Base-by-base conservation (phyloP, 1,140 invertebrate genomes). In the Stenopsyche tienmushanensis region DNA sequence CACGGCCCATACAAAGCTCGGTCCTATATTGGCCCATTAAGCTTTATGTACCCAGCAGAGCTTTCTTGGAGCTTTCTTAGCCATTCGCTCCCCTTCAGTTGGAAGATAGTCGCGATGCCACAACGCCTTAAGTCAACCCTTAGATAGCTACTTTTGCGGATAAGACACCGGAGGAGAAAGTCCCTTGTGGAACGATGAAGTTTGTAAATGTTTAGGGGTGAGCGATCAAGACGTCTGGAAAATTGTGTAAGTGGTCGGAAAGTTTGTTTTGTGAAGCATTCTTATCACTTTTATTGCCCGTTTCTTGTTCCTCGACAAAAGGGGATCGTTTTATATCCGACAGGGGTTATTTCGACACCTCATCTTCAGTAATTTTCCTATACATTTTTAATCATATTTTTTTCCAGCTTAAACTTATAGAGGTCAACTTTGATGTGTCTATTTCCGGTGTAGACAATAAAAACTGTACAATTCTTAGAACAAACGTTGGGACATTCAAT, bases 171-270 rank as follows among this genome's bases (percentile, higher is more conserved):
- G 20, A 7, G 34, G 26, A 1, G 20, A 39, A 60, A 26, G 25
- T 21, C 39, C 18, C 15, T 41, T 23, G 20, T 15, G 5, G 20
- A 42, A 42, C 24, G 24, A 3, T 13, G 41, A 44, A 17, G 45
- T 24, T 45, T 1, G n/a, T n/a, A 34, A 34, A 21, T 50, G 21
- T 64, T 60, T 64, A 52, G 53, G 39, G 45, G 45, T 21, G 42
- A 47, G 21, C 62, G 47, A 69, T 69, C 34, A 65, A 69, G 62
- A 65, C 66, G 55, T 65, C 66, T 65, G 66, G 62, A 65, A 64
- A 65, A 69, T 69, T 62, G 57, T 64, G 41, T 62, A 59, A 55
- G 57, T 41, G 49, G 49, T 18, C 29, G 62, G 62, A 69, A 62
- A 66, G 24, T 62, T 62, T 1, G 47, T 55, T 53, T 53, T 58